Evolutionary conservation across 1,140 invertebrate genomes (phyloP).

Genomic region (Pseudomyrmex pallidus): DNA sequence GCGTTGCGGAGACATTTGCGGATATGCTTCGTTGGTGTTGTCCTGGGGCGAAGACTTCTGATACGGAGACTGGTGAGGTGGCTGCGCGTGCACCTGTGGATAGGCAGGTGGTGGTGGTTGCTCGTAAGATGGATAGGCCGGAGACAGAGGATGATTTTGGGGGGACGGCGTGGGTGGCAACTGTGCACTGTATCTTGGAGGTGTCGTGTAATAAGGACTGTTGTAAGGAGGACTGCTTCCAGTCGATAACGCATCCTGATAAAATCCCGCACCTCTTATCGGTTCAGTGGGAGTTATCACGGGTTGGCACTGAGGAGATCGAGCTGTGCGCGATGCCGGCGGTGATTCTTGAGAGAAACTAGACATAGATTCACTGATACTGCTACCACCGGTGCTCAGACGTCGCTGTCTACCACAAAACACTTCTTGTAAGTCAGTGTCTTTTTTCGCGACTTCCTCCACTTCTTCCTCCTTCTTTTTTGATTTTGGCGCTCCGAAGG

Average conservation of each 20-base stretch:
- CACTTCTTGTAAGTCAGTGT: slow-evolving; percentile 75
- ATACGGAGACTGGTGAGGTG: slow-evolving; percentile 73
- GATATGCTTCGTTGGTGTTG: slow-evolving; percentile 70
- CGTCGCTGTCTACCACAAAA: slow-evolving; percentile 78
- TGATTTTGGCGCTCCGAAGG: slow-evolving; percentile 92
- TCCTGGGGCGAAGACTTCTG: slow-evolving; percentile 76
- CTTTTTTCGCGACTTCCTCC: slow-evolving; percentile 77
- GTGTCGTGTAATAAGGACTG: slow-evolving; percentile 83
- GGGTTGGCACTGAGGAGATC: slow-evolving; percentile 81
- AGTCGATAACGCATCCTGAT: slow-evolving; percentile 82
- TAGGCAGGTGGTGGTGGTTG: slow-evolving; percentile 74
- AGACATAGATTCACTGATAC: slow-evolving; percentile 83
- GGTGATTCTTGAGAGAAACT: slow-evolving; percentile 84
- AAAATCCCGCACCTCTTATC: slow-evolving; percentile 82
- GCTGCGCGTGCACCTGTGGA: slow-evolving; percentile 73
- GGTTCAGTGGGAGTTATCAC: slow-evolving; percentile 76
- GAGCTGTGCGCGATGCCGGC: slow-evolving; percentile 75
- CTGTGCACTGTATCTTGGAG: slow-evolving; percentile 83
- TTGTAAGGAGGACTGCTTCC: slow-evolving; percentile 84
- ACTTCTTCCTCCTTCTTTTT: slow-evolving; percentile 84
- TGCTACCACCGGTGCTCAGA: slow-evolving; percentile 82
- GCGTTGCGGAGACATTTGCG: slow-evolving; percentile 68
- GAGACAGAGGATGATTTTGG: slow-evolving; percentile 82
- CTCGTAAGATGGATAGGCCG: slow-evolving; percentile 81
- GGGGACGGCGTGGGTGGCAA: slow-evolving; percentile 83